Evolutionary conservation across 2,888 invertebrate species (phyloP).

Genomic region (Idaea straminata): DNA sequence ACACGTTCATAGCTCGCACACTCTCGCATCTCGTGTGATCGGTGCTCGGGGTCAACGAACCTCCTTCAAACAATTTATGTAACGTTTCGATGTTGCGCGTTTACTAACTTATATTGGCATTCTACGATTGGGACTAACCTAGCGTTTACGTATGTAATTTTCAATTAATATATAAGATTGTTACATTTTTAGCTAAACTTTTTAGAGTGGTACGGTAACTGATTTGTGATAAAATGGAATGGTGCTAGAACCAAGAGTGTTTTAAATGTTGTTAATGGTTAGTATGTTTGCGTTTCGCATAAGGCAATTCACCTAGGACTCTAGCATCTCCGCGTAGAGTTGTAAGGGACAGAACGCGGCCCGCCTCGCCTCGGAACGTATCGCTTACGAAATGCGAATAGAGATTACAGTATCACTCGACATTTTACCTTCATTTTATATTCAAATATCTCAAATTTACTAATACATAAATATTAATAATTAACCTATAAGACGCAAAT

Average conservation of each 20-base stretch:
- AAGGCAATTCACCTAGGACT: slow-evolving; percentile 46
- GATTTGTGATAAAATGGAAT: slow-evolving; percentile 82
- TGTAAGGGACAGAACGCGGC: no score
- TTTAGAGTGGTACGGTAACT: slow-evolving; percentile 81
- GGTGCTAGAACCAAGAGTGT: slow-evolving; percentile 81
- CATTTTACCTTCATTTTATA: slow-evolving; percentile 62
- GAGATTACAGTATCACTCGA: slow-evolving; percentile 80
- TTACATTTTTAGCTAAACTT: slow-evolving; percentile 81
- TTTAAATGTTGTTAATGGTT: slow-evolving; percentile 73
- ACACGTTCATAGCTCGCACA: slow-evolving; percentile 28
- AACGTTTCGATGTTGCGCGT: slow-evolving; percentile 76
- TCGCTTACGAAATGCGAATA: slow-evolving; percentile 15
- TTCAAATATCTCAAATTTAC: slow-evolving; percentile 71
- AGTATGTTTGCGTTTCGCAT: slow-evolving; percentile 74
- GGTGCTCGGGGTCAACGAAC: slow-evolving; percentile 72
- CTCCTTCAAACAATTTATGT: slow-evolving; percentile 68
- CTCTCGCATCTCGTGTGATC: slow-evolving; percentile 34
- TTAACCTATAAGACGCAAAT: slow-evolving; percentile 56
- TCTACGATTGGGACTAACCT: slow-evolving; percentile 82
- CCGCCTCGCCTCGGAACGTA: neutral
- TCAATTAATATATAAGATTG: slow-evolving; percentile 80
- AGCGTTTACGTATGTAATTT: slow-evolving; percentile 79
- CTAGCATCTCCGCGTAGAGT: slow-evolving; percentile 46
- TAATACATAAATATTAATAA: slow-evolving; percentile 69
- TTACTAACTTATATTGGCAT: slow-evolving; percentile 80